Base-by-base conservation (phyloP, 2,113 vertebrate species). In the Lampris incognitus region DNA sequence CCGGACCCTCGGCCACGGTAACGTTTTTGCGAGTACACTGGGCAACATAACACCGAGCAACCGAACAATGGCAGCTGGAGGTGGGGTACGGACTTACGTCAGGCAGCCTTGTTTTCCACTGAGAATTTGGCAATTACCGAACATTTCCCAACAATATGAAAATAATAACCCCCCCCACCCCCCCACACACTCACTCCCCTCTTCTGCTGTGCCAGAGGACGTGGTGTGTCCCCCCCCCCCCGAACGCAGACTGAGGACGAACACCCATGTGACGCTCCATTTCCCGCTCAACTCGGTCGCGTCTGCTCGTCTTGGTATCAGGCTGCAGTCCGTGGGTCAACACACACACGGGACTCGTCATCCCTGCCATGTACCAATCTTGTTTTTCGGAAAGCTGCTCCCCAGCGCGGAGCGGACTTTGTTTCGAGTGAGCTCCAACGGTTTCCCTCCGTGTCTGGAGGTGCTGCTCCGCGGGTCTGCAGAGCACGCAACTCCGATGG, bases 111-210 rank as follows among this genome's bases (percentile, higher is more conserved):
- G 24, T n/a, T 74, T 50, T 40, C 0, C 1, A 72, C 63, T 63
- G 50, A 68, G 52, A 49, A 6, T 63, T 82, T 82, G 63, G 50
- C 71, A 74, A 74, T 70, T 58, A 1, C n/a, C 60, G 70, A 82
- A 73, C 72, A 72, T 58, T 79, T 72, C 64, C 44, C 44, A 46
- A 46, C 44, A 46, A 46, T 46, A 46, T 46, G 24, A 24, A 24
- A 24, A 24, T 24, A 24, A 24, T 24, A 24, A 24, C 24, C 24
- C 24, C 24, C 24, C 24, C 24, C n/a, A n/a, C n/a, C n/a, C n/a
- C n/a, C n/a, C n/a, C n/a, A n/a, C n/a, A n/a, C n/a, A n/a, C 24
- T 24, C 24, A 24, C 24, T 24, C 24, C 24, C 24, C 24, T 24
- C 24, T 24, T 24, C 24, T 24, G 24, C 24, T 24, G 24, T 24